Evolutionary conservation across 2,113 vertebrate genomes (phyloP).

Genomic region (Cottus gobio): DNA sequence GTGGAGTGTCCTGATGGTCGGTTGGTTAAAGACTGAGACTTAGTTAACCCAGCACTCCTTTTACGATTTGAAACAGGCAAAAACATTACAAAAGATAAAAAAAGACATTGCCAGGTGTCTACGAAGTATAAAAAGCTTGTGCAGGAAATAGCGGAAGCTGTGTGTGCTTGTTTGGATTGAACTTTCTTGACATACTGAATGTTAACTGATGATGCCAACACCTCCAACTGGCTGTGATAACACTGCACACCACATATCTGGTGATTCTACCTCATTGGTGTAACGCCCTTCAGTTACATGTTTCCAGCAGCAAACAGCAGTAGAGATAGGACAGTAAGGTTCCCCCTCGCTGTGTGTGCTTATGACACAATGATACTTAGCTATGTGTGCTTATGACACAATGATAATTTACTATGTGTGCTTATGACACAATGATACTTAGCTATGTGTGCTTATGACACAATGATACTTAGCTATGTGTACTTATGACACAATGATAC

Average conservation of each 20-base stretch:
- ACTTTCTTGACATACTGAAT: constrained; percentile 26
- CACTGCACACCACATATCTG: constrained; percentile 10
- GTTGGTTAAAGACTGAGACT: neutral
- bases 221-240: constrained; percentile 31
- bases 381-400: too few species aligned
- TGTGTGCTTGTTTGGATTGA: constrained; percentile 4
- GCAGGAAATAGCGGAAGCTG: neutral
- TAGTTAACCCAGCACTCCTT: too few species aligned
- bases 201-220: constrained; percentile 40
- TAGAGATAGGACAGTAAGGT: constrained; percentile 4
- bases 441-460: too few species aligned
- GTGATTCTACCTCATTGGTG: constrained; percentile 5
- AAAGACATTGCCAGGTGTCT: neutral
- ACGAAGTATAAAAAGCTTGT: neutral
- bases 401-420: too few species aligned
- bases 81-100: neutral
- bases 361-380: constrained; percentile 13
- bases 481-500: too few species aligned
- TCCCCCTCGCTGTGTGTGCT: neutral
- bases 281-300: constrained; percentile 11
- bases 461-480: too few species aligned
- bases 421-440: too few species aligned
- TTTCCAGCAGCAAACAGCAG: constrained; percentile 21
- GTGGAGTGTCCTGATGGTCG: too few species aligned
- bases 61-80: neutral